phyloP scores from a whole-genome alignment of 1,140 invertebrate species.

The Zaprionus lachaisei region DNA sequence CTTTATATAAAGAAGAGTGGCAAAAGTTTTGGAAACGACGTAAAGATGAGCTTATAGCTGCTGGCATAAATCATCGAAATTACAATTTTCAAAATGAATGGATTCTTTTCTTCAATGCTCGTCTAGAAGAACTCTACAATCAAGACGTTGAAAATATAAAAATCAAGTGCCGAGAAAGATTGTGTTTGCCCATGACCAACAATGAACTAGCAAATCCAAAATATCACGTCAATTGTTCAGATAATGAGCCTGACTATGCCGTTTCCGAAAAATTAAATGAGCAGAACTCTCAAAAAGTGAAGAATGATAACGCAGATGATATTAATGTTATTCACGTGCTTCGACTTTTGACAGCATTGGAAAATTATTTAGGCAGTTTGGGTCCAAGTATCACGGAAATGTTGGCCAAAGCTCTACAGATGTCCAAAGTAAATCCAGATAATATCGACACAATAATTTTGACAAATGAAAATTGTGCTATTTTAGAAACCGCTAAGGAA shows the following conservation, averaged over 20 bases:
- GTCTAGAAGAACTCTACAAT: slow-evolving; percentile 90
- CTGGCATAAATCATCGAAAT: slow-evolving; percentile 89
- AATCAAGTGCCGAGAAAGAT: slow-evolving; percentile 78
- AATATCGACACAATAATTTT: slow-evolving; percentile 45
- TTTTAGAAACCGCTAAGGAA: slow-evolving; percentile 72
- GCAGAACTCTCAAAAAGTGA: neutral
- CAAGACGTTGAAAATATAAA: slow-evolving; percentile 83
- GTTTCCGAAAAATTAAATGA: neutral
- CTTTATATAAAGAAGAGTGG: slow-evolving; percentile 92
- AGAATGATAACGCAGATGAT: neutral
- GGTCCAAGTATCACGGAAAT: slow-evolving; percentile 91
- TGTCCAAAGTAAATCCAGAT: slow-evolving; percentile 86
- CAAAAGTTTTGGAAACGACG: slow-evolving; percentile 90
- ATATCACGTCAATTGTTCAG: slow-evolving; percentile 60
- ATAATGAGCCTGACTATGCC: neutral
- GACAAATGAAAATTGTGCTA: slow-evolving; percentile 59
- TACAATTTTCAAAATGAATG: slow-evolving; percentile 94
- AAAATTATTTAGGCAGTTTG: slow-evolving; percentile 91
- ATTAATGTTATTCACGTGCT: slow-evolving; percentile 87
- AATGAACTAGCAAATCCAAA: slow-evolving; percentile 50
- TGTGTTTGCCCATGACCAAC: slow-evolving; percentile 71
- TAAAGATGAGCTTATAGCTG: slow-evolving; percentile 69
- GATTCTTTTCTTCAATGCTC: slow-evolving; percentile 91
- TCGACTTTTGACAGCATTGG: slow-evolving; percentile 90
- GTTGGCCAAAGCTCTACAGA: slow-evolving; percentile 88